These are phyloP conservation scores for Plecturocebus donacophilus DNA, from an alignment of 2,113 vertebrate genomes.

Conservation along the genomic window DNA sequence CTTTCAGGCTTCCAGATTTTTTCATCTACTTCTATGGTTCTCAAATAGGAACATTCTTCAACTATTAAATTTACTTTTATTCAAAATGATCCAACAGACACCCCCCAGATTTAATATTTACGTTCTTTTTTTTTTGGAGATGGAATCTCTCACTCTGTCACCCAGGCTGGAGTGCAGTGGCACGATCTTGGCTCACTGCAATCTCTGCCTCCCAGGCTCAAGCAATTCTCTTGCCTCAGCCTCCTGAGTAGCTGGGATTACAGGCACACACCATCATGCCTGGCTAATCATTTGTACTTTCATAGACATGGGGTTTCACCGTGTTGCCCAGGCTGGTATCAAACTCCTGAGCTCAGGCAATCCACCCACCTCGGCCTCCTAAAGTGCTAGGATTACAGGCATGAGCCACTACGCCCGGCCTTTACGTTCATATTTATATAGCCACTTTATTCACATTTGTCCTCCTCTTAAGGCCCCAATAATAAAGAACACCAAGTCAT, in stretches of 20 bases:
- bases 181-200: not conserved
- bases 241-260: not conserved
- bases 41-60: not conserved
- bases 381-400: not conserved
- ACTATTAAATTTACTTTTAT: not conserved
- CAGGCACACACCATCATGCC: not conserved
- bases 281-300: not conserved
- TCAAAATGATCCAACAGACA: not conserved
- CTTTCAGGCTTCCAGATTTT: not conserved
- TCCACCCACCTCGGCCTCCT: not conserved
- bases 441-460: not conserved
- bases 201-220: not conserved
- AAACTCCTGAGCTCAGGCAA: not conserved
- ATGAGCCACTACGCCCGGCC: not conserved
- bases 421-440: not conserved
- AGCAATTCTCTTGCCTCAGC: not conserved
- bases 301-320: not conserved
- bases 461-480: conserved; percentile 78
- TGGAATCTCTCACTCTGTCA: not conserved
- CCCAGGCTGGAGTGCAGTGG: not conserved
- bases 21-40: not conserved
- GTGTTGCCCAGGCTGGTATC: not conserved
- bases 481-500: conserved; percentile 68
- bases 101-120: not conserved
- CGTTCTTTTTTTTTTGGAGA: not conserved